These are phyloP conservation scores for Rhegmatorhina hoffmannsi DNA, from an alignment of 2,113 vertebrate genomes.

Conservation along the genomic window DNA sequence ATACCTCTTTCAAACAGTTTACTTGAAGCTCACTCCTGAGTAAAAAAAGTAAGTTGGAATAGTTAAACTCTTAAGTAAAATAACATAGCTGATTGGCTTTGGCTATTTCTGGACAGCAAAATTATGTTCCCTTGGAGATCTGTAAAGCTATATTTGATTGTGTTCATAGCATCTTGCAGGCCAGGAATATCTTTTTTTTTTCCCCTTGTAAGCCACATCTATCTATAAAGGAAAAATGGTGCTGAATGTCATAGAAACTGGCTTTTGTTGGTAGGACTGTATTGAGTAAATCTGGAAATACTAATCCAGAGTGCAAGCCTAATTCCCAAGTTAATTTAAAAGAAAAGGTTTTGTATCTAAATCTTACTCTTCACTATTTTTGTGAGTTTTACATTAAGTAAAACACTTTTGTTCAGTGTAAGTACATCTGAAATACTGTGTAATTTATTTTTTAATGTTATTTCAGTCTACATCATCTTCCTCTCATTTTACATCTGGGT, in stretches of 20 bases:
- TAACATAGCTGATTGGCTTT: not conserved
- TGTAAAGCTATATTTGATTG: not conserved
- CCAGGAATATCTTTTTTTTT: not conserved
- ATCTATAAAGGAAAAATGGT: not conserved
- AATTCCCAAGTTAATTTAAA: not conserved
- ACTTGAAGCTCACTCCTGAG: not conserved
- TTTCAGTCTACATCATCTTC: constrained; percentile 73
- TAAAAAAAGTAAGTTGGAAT: not conserved
- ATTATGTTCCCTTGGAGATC: not conserved
- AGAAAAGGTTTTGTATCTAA: not conserved
- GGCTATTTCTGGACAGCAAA: not conserved
- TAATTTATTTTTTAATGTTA: not conserved
- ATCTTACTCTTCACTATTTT: not conserved
- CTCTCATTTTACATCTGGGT: constrained; percentile 74
- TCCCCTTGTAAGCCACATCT: not conserved
- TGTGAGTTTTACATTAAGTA: not conserved
- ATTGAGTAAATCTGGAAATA: not conserved
- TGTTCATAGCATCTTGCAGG: not conserved
- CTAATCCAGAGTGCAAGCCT: not conserved
- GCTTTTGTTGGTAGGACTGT: not conserved
- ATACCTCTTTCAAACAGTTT: not conserved
- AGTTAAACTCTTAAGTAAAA: not conserved
- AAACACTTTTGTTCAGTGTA: not conserved
- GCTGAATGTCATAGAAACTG: not conserved
- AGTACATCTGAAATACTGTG: not conserved